Evolutionary conservation across 2,113 vertebrate genomes (phyloP).

Genomic region (Tyrannus savana): DNA sequence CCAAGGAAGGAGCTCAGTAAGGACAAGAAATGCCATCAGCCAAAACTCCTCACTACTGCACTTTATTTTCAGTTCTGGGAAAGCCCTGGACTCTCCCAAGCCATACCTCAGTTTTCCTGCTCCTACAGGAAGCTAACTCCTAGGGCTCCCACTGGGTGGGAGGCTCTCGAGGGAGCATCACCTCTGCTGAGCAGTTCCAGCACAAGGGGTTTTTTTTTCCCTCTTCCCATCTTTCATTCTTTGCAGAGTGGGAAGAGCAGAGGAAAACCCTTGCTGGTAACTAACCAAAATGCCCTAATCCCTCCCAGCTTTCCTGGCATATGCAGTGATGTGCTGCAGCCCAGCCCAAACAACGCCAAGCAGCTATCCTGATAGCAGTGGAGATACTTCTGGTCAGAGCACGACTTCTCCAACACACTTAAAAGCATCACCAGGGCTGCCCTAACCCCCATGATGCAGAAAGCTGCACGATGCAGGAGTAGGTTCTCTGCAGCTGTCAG

Average conservation of each 20-base stretch:
- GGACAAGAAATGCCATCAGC: not conserved
- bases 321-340: not conserved
- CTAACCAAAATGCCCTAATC: not conserved
- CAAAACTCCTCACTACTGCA: not conserved
- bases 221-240: not conserved
- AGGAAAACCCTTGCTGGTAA: not conserved
- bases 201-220: not conserved
- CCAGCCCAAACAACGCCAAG: not conserved
- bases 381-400: not conserved
- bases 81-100: not conserved
- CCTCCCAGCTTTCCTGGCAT: not conserved
- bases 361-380: not conserved
- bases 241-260: not conserved
- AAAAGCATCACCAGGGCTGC: not conserved
- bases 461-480: not conserved
- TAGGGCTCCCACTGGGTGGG: rapidly evolving
- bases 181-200: not conserved
- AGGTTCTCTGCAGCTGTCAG: not conserved
- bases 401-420: rapidly evolving
- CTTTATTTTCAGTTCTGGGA: not conserved
- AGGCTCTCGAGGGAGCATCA: not conserved
- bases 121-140: not conserved
- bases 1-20: not conserved
- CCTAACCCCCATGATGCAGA: not conserved
- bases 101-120: not conserved